A percentile compares a stretch with the other conserved stretches of the same genome.
phyloP scores from a whole-genome alignment of 2,113 vertebrate species.

The Sciurus niger region DNA sequence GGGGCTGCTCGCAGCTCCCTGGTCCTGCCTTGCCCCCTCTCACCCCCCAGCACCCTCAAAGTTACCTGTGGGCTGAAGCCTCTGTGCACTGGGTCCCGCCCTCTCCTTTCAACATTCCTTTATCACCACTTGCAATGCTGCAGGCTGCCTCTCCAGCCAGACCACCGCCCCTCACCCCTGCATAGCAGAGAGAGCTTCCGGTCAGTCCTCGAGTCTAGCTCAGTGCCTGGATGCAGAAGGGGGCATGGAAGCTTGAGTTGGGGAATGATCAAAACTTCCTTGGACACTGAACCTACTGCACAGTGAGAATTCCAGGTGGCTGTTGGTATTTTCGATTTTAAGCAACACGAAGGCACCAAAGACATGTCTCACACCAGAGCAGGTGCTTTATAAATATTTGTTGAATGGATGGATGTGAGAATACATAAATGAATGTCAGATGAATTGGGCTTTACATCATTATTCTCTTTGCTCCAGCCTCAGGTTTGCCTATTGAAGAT shows the following conservation, averaged over 20 bases:
- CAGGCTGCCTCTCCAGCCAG: not conserved
- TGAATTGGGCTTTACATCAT: not conserved
- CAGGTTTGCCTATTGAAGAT: not conserved
- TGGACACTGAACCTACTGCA: not conserved
- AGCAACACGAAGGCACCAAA: not conserved
- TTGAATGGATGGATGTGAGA: not conserved
- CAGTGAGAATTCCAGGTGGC: not conserved
- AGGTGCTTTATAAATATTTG: not conserved
- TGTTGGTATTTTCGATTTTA: not conserved
- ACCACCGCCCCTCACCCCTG: not conserved
- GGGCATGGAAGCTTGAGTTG: not conserved
- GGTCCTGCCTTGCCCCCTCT: not conserved
- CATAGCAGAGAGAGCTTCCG: too few species aligned
- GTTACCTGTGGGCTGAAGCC: not conserved
- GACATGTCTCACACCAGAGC: slow-evolving; percentile 1
- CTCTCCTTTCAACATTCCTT: not conserved
- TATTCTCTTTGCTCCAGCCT: not conserved
- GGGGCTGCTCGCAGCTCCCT: not conserved
- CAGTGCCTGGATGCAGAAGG: not conserved
- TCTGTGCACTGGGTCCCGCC: not conserved
- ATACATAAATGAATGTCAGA: not conserved
- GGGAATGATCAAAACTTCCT: not conserved
- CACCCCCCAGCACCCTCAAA: too few species aligned
- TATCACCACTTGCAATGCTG: not conserved
- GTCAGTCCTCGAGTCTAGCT: not conserved